Evolutionary conservation across 2,888 invertebrate genomes (phyloP), one percentile per base, ranked within the genome.

Genomic region (Sinotaia quadrata): DNA sequence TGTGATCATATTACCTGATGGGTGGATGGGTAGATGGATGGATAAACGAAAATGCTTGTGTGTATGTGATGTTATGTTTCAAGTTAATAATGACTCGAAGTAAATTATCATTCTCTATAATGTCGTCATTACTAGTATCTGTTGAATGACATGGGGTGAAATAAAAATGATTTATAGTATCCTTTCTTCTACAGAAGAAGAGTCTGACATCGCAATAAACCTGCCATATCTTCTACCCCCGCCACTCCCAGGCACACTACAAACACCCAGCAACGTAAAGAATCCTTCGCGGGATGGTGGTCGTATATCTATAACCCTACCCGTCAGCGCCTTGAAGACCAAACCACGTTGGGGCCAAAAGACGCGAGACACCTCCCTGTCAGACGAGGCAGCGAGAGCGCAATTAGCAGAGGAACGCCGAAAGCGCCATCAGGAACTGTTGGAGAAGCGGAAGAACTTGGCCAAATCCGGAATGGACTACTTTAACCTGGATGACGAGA

Each of bases 361-460:
- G 49, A 60, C 62, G 52, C 21, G 36, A 2, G 80, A 80, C 73
- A 80, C 73, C 8, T 78, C 80, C 0, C 79, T 81, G 49, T 52
- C 74, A 44, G 80, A 80, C 69, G 80, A 79, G 67, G 80, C 79
- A 41, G 69, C 58, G 8, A 54, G 63, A 29, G 47, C 49, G 4
- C 69, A 67, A 5, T 62, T 81, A 49, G 81, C 81, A 2, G 84
- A 84, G 57, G 77, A 75, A 65, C 61, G 81, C 51, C 72, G 80
- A 24, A 73, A 78, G 51, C 75, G 75, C 52, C 81, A 81, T 59
- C 75, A 78, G 73, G 75, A 75, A 60, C 75, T 81, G 76, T 73
- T 77, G 63, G 79, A 80, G 37, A 75, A 76, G 70, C 44, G 41
- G 37, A 62, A 44, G 59, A 44, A 67, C 5, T 31, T 15, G 7